Base-by-base conservation (phyloP, 2,113 vertebrate genomes). In the Bombycilla garrulus region DNA sequence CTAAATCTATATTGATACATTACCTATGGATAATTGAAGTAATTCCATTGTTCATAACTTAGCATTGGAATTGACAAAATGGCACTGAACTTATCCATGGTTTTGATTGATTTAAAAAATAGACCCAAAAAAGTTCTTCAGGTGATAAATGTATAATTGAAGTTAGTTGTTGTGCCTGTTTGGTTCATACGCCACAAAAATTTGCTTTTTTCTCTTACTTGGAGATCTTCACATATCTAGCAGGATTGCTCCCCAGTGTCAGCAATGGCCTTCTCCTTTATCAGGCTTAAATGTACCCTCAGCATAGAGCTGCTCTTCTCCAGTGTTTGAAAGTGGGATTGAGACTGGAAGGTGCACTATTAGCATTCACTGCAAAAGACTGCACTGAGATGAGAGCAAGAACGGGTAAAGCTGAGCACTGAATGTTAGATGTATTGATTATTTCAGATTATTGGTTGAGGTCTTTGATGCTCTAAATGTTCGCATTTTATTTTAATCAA, bases 1-100 rank as follows among this genome's bases (percentile, higher is more conserved):
- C 0, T 51, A 62, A 35, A 42, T 82, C 20, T 73, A 0, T 72
- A 6, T 62, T 42, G 56, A 25, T 81, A 2, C 0, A 2, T 90
- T 58, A 31, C 10, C 33, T 65, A 26, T 80, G 31, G 25, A 29
- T 93, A 29, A 20, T 40, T 45, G 45, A 56, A 91, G 4, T 87
- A 76, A 53, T 57, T 71, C 20, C 5, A 5, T 38, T 18, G 19
- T 77, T 77, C 5, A 1, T 71, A 66, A n/a, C 14, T 36, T 85
- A n/a, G 36, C 12, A 22, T 17, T 57, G 57, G 48, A 64, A 16
- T 69, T 77, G 28, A 45, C 19, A 33, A 62, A 60, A 57, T 33
- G 31, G 6, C 12, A n/a, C 21, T 48, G 54, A 83, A 33, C 6
- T 61, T 69, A 42, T 0, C 42, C 7, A 4, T 81, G 13, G 38